Evolutionary conservation across 2,888 invertebrate species (phyloP).

Genomic region (Leucozona laternaria): DNA sequence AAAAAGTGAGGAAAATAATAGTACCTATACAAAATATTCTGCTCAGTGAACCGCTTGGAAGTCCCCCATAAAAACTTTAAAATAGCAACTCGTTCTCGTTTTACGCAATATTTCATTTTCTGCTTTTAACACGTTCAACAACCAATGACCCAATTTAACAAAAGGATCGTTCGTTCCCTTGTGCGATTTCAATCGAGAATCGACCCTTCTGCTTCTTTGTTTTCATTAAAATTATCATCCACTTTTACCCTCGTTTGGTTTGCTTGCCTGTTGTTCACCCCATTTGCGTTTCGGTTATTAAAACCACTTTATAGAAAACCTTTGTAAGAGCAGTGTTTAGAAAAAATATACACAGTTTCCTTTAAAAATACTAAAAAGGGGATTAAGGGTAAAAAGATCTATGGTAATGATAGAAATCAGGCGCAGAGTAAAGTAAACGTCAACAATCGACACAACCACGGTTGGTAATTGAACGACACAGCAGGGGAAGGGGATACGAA

Average conservation of each 20-base stretch:
- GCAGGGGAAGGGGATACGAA: background rate
- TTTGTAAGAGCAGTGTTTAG: conserved; percentile 22
- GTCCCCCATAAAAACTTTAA: background rate
- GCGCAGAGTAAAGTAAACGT: conserved; percentile 10
- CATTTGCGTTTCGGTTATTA: conserved; percentile 55
- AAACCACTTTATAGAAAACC: conserved; percentile 56
- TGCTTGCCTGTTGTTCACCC: conserved; percentile 50
- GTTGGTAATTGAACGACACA: conserved; percentile 52
- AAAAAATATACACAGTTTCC: conserved; percentile 19
- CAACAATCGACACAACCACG: conserved; percentile 55
- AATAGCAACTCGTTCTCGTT: conserved; percentile 26
- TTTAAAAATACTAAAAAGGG: conserved; percentile 22
- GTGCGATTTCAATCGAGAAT: conserved; percentile 35
- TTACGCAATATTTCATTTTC: conserved; percentile 16
- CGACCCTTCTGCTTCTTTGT: conserved; percentile 19
- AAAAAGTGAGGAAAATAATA: too few species aligned
- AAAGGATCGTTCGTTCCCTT: conserved; percentile 4
- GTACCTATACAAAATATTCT: too few species aligned
- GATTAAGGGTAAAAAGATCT: conserved; percentile 21
- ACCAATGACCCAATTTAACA: conserved; percentile 25
- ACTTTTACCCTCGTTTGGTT: conserved; percentile 15
- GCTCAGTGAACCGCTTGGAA: background rate
- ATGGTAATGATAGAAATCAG: conserved; percentile 20
- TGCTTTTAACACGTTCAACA: conserved; percentile 49
- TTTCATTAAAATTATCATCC: conserved; percentile 42